Evolutionary conservation across 2,113 vertebrate genomes (phyloP).

Genomic region (Microtus richardsoni): DNA sequence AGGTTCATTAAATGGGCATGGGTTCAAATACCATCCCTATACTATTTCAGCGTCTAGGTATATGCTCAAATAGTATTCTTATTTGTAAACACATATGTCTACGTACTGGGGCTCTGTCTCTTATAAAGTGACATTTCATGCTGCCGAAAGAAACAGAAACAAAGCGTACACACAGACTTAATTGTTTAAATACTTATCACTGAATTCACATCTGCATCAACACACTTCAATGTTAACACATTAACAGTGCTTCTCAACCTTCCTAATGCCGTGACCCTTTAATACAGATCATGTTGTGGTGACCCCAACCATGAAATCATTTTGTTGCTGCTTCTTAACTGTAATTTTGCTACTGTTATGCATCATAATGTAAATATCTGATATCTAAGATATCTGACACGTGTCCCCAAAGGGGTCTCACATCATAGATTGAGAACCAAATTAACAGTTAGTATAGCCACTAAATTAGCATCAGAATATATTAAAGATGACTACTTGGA

Average conservation of each 20-base stretch:
- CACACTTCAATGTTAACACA: not conserved
- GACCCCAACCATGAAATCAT: not conserved
- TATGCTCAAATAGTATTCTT: not conserved
- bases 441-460: not conserved
- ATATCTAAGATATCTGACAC: not conserved
- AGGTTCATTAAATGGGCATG: not conserved
- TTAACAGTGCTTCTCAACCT: not conserved
- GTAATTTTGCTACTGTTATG: not conserved
- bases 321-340: not conserved
- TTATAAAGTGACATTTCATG: not conserved
- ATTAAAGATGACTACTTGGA: not conserved
- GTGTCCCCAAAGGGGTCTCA: not conserved
- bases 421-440: not conserved
- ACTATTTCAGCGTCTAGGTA: not conserved
- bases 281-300: not conserved
- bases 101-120: not conserved
- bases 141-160: not conserved
- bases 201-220: not conserved
- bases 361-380: not conserved
- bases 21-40: not conserved
- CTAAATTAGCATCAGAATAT: not conserved
- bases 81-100: not conserved
- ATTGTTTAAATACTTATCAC: not conserved
- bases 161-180: not conserved
- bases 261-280: not conserved